Percentiles rank a stretch among this genome's conserved stretches.
Conservation (phyloP, 2,888 invertebrate genomes). For the Steromphala cineraria region DNA sequence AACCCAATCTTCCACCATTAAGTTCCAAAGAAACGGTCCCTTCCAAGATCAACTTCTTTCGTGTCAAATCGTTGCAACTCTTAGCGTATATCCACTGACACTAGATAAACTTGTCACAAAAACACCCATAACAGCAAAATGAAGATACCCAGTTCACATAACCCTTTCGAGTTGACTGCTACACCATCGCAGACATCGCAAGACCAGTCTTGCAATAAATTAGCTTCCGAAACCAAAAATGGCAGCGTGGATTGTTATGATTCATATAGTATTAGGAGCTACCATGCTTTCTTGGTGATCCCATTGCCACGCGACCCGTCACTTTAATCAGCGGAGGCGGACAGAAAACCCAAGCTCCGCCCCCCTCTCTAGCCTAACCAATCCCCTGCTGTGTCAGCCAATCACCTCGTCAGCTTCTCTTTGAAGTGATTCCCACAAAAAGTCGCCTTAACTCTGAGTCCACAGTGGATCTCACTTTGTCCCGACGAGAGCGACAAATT, state of each 20-base stretch:
- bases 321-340: slow-evolving; percentile 28
- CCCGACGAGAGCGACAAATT: slow-evolving; percentile 17
- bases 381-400: slow-evolving; percentile 18
- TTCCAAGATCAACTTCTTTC: background rate
- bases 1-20: slow-evolving; percentile 68
- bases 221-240: slow-evolving; percentile 26
- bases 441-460: background rate
- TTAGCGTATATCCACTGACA: background rate
- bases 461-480: slow-evolving; percentile 3
- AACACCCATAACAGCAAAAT: background rate
- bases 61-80: background rate
- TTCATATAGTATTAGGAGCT: slow-evolving; percentile 31
- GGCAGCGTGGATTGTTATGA: slow-evolving; percentile 29
- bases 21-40: slow-evolving; percentile 16
- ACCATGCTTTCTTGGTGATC: slow-evolving; percentile 26
- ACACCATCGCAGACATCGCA: background rate
- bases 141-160: background rate
- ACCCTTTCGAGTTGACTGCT: background rate
- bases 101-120: background rate
- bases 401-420: slow-evolving; percentile 2
- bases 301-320: slow-evolving; percentile 36
- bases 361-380: slow-evolving; percentile 4
- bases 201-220: slow-evolving; percentile 26
- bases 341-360: slow-evolving; percentile 16
- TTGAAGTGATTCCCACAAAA: background rate